Conservation (phyloP, 1,140 invertebrate genomes). For the Anagrus nilaparvatae region DNA sequence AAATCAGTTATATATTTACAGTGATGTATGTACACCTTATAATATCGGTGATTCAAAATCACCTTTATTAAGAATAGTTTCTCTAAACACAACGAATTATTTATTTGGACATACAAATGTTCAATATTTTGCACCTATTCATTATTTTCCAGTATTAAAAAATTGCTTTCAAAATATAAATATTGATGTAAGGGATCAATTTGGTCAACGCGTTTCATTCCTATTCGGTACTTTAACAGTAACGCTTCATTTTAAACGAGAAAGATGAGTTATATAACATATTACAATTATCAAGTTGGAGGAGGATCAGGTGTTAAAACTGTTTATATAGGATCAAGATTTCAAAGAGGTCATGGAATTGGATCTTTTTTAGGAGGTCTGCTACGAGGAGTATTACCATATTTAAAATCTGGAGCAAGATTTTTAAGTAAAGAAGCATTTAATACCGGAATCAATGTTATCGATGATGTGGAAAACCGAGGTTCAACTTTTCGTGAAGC, state of each 20-base stretch:
- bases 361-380: too few relatives aligned
- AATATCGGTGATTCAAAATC: constrained; percentile 16
- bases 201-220: constrained; percentile 15
- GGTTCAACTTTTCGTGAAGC: constrained; percentile 10
- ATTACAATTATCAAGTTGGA: constrained; percentile 6
- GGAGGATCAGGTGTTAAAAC: not conserved
- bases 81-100: constrained; percentile 6
- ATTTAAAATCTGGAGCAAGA: too few relatives aligned
- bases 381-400: too few relatives aligned
- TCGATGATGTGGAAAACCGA: not conserved
- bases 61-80: constrained; percentile 15
- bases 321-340: constrained; percentile 8
- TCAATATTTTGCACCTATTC: constrained; percentile 5
- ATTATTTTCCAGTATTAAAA: constrained; percentile 11
- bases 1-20: constrained; percentile 18
- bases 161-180: constrained; percentile 12
- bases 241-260: constrained; percentile 16
- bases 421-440: constrained; percentile 3
- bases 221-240: constrained; percentile 16
- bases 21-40: constrained; percentile 18
- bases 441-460: constrained; percentile 11
- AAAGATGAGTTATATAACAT: constrained; percentile 1
- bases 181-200: constrained; percentile 15
- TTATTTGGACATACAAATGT: constrained; percentile 9
- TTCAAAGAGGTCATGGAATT: too few relatives aligned